These are phyloP conservation scores for Hyppa rectilinea DNA, from an alignment of 2,888 invertebrate species.

Conservation along the genomic window DNA sequence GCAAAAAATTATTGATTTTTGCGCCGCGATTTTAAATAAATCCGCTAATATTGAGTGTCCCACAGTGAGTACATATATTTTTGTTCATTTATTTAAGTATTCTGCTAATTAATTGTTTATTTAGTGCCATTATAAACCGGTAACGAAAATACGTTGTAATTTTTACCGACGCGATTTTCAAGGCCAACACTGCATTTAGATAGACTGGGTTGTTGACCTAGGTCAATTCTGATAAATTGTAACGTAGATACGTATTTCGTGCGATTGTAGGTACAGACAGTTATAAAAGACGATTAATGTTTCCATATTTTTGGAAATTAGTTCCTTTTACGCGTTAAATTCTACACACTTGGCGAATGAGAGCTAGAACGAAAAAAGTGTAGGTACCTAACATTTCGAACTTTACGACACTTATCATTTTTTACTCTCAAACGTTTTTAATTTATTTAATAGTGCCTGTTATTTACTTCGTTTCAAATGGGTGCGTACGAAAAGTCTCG, in stretches of 20 bases:
- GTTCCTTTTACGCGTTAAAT: background rate
- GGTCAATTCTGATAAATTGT: constrained; percentile 7
- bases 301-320: background rate
- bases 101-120: background rate
- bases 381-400: background rate
- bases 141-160: constrained; percentile 3
- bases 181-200: constrained; percentile 14
- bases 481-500: too few relatives aligned
- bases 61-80: constrained; percentile 23
- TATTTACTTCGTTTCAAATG: too few relatives aligned
- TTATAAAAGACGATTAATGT: background rate
- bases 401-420: background rate
- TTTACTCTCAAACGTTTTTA: too few relatives aligned
- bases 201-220: constrained; percentile 30
- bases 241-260: background rate
- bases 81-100: background rate
- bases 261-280: background rate
- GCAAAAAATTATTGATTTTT: constrained; percentile 22
- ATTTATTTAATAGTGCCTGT: too few relatives aligned
- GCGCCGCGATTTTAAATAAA: constrained; percentile 15
- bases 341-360: background rate
- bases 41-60: background rate
- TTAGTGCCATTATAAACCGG: too few relatives aligned
- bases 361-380: background rate
- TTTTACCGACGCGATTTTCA: constrained; percentile 10